Percentiles rank a stretch among this genome's conserved stretches.
Conservation (phyloP, 1,140 invertebrate genomes). For the Formica exsecta region DNA sequence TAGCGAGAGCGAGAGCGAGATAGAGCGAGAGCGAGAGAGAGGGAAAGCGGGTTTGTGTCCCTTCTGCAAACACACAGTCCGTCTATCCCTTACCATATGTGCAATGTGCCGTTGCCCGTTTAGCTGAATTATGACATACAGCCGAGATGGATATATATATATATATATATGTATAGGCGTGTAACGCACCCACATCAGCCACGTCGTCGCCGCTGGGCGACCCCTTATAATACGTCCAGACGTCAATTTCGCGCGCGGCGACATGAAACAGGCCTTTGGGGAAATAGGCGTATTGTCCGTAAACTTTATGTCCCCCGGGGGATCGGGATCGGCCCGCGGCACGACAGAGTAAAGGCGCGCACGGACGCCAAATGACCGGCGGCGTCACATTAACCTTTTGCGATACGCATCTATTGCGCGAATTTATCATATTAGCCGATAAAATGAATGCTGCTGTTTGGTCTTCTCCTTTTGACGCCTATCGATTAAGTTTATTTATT, state of each 20-base stretch:
- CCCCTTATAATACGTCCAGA: conserved; percentile 52
- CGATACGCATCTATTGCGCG: conserved; percentile 19
- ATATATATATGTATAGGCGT: conserved; percentile 12
- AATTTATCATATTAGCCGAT: conserved; percentile 19
- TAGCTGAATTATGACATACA: conserved; percentile 54
- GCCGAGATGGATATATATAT: conserved; percentile 15
- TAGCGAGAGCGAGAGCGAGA: background rate
- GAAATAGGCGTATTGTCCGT: conserved; percentile 56
- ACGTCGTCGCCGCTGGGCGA: conserved; percentile 21
- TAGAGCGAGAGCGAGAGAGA: background rate
- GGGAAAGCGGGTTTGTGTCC: background rate
- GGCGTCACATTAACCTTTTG: conserved; percentile 43
- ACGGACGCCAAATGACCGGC: conserved; percentile 20
- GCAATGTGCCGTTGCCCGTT: conserved; percentile 29
- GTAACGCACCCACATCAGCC: conserved; percentile 21
- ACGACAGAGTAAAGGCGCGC: background rate
- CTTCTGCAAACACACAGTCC: conserved; percentile 19
- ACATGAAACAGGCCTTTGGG: conserved; percentile 50
- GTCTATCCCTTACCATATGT: conserved; percentile 46
- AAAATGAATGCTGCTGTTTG: background rate
- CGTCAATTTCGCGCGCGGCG: conserved; percentile 74
- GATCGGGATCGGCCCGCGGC: background rate
- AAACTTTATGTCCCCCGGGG: conserved; percentile 34
- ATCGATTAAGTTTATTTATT: conserved; percentile 30
- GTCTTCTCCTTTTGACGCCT: background rate